Conservation (phyloP, 2,888 invertebrate genomes). For the Hypsopygia costalis region DNA sequence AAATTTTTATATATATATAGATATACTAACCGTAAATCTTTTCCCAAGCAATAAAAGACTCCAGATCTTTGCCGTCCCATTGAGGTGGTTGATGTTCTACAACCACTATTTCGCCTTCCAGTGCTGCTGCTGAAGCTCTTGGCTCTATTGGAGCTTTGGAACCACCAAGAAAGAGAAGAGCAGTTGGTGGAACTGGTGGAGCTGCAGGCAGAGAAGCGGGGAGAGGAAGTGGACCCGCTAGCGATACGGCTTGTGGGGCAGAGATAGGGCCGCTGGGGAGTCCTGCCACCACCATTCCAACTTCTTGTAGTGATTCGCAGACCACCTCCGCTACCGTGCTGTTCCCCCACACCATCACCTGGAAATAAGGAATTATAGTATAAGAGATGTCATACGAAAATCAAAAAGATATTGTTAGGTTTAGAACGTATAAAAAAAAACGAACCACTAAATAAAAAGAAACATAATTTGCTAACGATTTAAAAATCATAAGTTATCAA, state of each 20-base stretch:
- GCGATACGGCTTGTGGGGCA: conserved; percentile 48
- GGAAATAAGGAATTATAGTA: conserved; percentile 22
- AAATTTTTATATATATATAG: too few relatives aligned
- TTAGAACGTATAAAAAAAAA: too few relatives aligned
- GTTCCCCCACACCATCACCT: conserved; percentile 66
- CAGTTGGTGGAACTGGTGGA: conserved; percentile 51
- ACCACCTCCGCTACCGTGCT: conserved; percentile 69
- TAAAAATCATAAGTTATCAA: too few relatives aligned
- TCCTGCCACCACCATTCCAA: conserved; percentile 61
- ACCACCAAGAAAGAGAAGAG: conserved; percentile 81
- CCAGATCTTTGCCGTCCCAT: conserved; percentile 77
- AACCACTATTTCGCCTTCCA: conserved; percentile 83
- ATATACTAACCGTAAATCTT: conserved; percentile 65
- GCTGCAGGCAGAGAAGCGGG: conserved; percentile 39
- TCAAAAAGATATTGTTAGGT: too few relatives aligned
- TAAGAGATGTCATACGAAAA: too few relatives aligned
- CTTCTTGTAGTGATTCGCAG: conserved; percentile 64
- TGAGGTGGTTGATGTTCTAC: conserved; percentile 79
- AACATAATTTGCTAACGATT: too few relatives aligned
- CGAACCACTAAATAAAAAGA: too few relatives aligned
- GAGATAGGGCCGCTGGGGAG: conserved; percentile 60
- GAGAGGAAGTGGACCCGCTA: conserved; percentile 47
- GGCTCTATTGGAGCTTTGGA: conserved; percentile 83
- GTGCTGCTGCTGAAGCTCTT: conserved; percentile 74
- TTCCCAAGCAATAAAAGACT: conserved; percentile 70